Percentiles rank a stretch among this genome's conserved stretches.
Evolutionary conservation across 2,113 vertebrate species (phyloP).

Genomic region (Chlorodrepanis virens): DNA sequence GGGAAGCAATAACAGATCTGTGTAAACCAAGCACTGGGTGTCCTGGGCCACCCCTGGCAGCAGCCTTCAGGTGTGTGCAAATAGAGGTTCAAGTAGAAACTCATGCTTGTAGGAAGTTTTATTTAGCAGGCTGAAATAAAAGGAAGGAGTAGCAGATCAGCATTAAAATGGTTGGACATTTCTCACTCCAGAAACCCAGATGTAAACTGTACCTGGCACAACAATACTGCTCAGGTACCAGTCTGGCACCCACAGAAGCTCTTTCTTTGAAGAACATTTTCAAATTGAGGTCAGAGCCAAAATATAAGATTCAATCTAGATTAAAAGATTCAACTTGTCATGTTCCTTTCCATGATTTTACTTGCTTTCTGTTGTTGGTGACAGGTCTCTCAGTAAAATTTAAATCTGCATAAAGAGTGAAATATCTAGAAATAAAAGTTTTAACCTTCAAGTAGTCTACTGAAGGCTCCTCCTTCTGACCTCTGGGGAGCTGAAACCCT

Average conservation of each 20-base stretch:
- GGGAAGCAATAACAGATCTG: neutral
- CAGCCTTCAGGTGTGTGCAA: neutral
- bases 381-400: neutral
- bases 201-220: neutral
- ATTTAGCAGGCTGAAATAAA: neutral
- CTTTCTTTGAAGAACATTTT: neutral
- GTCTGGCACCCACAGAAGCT: neutral
- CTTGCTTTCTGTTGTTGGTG: neutral
- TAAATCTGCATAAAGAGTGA: neutral
- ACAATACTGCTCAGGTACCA: neutral
- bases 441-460: neutral
- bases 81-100: neutral
- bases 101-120: neutral
- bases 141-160: neutral
- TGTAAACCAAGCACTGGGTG: neutral
- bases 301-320: neutral
- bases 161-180: neutral
- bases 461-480: neutral
- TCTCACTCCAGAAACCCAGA: neutral
- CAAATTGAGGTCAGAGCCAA: neutral
- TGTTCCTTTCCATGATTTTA: neutral
- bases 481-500: neutral
- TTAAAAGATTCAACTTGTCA: neutral
- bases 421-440: neutral
- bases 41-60: neutral